A percentile compares a stretch with the other conserved stretches of the same genome.
Evolutionary conservation across 2,888 invertebrate genomes (phyloP).

Genomic region (Lasioglossum malachurum): DNA sequence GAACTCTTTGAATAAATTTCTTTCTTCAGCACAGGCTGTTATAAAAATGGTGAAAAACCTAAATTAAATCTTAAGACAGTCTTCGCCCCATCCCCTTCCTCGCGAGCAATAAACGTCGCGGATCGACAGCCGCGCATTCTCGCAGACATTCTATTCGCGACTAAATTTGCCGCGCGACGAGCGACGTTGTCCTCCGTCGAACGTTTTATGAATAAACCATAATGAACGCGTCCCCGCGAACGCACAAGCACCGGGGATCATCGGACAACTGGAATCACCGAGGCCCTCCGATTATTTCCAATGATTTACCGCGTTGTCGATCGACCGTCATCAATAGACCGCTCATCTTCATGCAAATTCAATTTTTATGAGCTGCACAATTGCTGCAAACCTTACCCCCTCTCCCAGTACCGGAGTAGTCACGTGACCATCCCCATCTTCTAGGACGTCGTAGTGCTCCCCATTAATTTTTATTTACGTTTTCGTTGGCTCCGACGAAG

Average conservation of each 20-base stretch:
- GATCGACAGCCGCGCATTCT: neutral
- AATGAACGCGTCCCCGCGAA: slow-evolving; percentile 54
- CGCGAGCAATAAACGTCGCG: slow-evolving; percentile 37
- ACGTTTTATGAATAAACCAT: slow-evolving; percentile 71
- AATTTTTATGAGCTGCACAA: neutral
- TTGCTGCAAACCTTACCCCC: neutral
- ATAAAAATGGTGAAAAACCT: too few relatives aligned
- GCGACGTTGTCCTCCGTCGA: slow-evolving; percentile 29
- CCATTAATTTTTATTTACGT: too few relatives aligned
- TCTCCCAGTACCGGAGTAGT: too few relatives aligned
- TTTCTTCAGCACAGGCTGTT: too few relatives aligned
- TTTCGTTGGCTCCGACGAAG: too few relatives aligned
- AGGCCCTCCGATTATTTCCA: slow-evolving; percentile 56
- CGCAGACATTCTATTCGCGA: slow-evolving; percentile 45
- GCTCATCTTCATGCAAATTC: neutral
- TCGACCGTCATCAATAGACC: neutral
- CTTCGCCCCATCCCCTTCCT: neutral
- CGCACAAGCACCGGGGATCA: slow-evolving; percentile 25
- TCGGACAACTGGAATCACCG: slow-evolving; percentile 37
- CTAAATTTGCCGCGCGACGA: slow-evolving; percentile 46
- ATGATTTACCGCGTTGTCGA: slow-evolving; percentile 43
- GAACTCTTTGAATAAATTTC: too few relatives aligned
- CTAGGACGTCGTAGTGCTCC: too few relatives aligned
- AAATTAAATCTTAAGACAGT: neutral
- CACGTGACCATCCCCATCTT: too few relatives aligned